Evolutionary conservation across 2,888 invertebrate species (phyloP), one percentile per base, ranked within the genome.

Genomic region (Acrobeloides nanus): DNA sequence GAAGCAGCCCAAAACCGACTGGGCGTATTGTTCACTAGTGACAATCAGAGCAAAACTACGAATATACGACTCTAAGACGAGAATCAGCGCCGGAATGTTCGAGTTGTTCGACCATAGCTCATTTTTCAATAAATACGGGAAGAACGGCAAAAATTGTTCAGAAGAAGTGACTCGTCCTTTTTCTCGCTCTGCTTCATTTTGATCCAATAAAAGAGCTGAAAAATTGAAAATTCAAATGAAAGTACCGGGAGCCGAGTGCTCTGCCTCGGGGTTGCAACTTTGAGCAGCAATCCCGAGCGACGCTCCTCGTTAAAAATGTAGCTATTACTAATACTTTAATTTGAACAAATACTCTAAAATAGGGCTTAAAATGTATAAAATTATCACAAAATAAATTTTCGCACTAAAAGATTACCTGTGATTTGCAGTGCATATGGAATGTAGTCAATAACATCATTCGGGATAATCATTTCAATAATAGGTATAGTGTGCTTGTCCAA

Each of bases 341-440:
- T 17, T 6, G n/a, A 34, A 7, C 17, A 34, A 34, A 34, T 6
- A 7, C 17, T 18, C n/a, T 20, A 35, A n/a, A 10, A 10, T 8
- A 12, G 34, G 29, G 17, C 17, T 15, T 45, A 23, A 15, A 15
- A 5, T 18, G 12, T n/a, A n/a, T n/a, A n/a, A n/a, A n/a, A n/a
- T 40, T 27, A 20, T 25, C 12, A 15, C 21, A 39, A 7, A 12
- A 26, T 17, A 6, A 26, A 50, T 12, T n/a, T n/a, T n/a, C n/a
- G 12, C 29, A 38, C 6, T 17, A 33, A 35, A 24, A 24, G 10
- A 3, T 38, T 38, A 64, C 64, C 66, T 3, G 59, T 63, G 77
- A 97, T 84, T 86, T 97, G 97, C 76, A 97, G 93, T 38, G 92
- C 89, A 77, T 97, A 97, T 0, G 95, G 95, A 77, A 93, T 86